Evolutionary conservation across 2,113 vertebrate species (phyloP).

Genomic region (Oncorhynchus tshawytscha): DNA sequence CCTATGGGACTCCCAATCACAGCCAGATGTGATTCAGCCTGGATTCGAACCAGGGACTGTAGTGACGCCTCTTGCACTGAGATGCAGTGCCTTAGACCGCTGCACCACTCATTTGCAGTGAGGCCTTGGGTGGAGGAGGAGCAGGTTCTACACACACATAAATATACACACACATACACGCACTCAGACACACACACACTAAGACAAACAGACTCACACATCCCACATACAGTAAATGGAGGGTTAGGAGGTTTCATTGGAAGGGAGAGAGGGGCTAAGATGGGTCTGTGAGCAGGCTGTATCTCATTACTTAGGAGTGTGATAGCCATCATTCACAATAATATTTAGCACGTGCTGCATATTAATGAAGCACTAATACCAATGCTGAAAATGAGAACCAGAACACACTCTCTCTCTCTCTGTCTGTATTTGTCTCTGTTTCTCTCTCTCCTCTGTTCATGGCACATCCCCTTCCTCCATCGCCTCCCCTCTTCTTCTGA

Average conservation of each 20-base stretch:
- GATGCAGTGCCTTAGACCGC: too few species aligned
- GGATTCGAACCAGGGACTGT: too few species aligned
- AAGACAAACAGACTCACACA: background rate
- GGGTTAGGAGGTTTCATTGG: conserved; percentile 59
- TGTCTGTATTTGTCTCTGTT: conserved; percentile 30
- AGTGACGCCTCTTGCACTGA: too few species aligned
- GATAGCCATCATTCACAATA: conserved; percentile 93
- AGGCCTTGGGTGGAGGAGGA: background rate
- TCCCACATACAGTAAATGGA: conserved; percentile 34
- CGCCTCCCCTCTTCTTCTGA: background rate
- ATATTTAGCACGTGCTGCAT: conserved; percentile 95
- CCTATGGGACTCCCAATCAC: too few species aligned
- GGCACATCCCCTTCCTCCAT: background rate
- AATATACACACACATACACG: background rate
- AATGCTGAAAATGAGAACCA: conserved; percentile 68
- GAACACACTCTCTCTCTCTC: conserved; percentile 46
- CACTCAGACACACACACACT: conserved; percentile 22
- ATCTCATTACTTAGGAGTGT: conserved; percentile 85
- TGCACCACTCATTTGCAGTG: background rate
- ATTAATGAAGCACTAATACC: conserved; percentile 88
- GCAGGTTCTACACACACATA: background rate
- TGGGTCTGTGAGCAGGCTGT: conserved; percentile 48
- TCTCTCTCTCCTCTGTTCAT: conserved; percentile 4
- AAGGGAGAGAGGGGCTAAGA: conserved; percentile 43
- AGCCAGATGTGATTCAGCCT: too few species aligned